Percentiles rank a stretch among this genome's conserved stretches.
Evolutionary conservation across 1,140 invertebrate genomes (phyloP).

Genomic region (Stratiolaelaps scimitus): DNA sequence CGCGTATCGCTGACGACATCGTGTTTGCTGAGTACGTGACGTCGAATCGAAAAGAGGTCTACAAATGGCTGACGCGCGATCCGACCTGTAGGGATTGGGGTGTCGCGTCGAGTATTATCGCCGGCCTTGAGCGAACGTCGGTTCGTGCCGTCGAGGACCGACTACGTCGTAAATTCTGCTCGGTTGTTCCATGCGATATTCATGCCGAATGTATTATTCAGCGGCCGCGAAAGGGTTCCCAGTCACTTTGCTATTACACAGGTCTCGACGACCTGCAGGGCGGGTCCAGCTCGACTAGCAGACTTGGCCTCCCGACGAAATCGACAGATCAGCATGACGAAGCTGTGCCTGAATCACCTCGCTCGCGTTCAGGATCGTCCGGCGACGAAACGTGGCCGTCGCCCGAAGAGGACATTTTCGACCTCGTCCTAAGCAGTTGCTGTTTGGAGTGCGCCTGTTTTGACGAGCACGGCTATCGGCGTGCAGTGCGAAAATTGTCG

Average conservation of each 20-base stretch:
- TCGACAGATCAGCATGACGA: background rate
- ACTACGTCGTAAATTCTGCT: slow-evolving; percentile 3
- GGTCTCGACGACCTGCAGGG: background rate
- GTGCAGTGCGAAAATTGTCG: background rate
- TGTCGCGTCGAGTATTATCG: slow-evolving; percentile 15
- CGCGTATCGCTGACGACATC: background rate
- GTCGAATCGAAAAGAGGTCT: slow-evolving; percentile 16
- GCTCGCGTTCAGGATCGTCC: background rate
- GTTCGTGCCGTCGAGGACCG: background rate
- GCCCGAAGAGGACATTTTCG: slow-evolving; percentile 1
- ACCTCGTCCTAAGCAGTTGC: slow-evolving; percentile 14
- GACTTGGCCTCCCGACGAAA: no score
- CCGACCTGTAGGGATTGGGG: background rate
- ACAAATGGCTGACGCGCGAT: slow-evolving; percentile 15
- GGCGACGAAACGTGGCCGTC: background rate
- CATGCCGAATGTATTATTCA: slow-evolving; percentile 9
- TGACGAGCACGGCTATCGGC: slow-evolving; percentile 1
- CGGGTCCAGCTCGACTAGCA: no score
- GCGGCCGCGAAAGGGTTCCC: background rate
- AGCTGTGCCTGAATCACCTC: background rate
- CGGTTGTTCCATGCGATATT: slow-evolving; percentile 22
- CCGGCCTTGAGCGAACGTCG: background rate
- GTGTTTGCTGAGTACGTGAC: slow-evolving; percentile 11
- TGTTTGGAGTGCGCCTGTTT: slow-evolving; percentile 21
- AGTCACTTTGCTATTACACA: background rate